These are phyloP conservation scores for Neodiprion virginianus DNA, from an alignment of 1,140 invertebrate species.

Conservation along the genomic window DNA sequence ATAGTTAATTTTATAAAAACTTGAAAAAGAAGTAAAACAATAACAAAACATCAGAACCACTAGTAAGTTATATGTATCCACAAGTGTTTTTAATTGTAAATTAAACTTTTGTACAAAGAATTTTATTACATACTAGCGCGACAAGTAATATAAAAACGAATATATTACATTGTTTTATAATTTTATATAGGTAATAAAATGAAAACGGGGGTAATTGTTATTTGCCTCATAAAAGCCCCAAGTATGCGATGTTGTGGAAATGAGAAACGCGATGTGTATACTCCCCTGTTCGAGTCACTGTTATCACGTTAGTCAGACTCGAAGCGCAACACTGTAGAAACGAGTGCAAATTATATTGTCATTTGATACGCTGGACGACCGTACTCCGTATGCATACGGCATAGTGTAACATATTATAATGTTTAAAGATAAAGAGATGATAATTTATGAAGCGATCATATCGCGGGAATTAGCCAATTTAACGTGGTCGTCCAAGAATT, in stretches of 20 bases:
- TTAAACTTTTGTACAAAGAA: conserved; percentile 60
- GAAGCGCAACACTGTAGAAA: conserved; percentile 35
- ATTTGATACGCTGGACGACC: conserved; percentile 38
- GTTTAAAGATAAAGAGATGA: conserved; percentile 47
- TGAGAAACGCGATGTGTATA: conserved; percentile 27
- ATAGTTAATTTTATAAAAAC: conserved; percentile 48
- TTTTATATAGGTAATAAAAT: conserved; percentile 51
- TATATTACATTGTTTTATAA: conserved; percentile 62
- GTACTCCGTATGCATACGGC: conserved; percentile 46
- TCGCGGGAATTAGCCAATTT: conserved; percentile 56
- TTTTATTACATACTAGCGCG: conserved; percentile 58
- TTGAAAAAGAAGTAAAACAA: conserved; percentile 18
- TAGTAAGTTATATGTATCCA: conserved; percentile 53
- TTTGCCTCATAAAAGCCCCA: conserved; percentile 57
- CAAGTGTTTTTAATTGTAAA: conserved; percentile 61
- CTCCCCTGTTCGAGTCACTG: conserved; percentile 49
- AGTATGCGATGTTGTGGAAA: conserved; percentile 42
- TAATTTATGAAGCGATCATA: conserved; percentile 54
- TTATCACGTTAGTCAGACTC: conserved; percentile 55
- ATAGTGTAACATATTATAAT: conserved; percentile 59
- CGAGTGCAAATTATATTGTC: conserved; percentile 43
- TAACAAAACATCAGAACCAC: conserved; percentile 42
- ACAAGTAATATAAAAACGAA: conserved; percentile 53
- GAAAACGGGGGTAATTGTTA: conserved; percentile 22
- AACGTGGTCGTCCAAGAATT: conserved; percentile 16